Conservation (phyloP, 2,113 vertebrate species). For the Heptranchias perlo region DNA sequence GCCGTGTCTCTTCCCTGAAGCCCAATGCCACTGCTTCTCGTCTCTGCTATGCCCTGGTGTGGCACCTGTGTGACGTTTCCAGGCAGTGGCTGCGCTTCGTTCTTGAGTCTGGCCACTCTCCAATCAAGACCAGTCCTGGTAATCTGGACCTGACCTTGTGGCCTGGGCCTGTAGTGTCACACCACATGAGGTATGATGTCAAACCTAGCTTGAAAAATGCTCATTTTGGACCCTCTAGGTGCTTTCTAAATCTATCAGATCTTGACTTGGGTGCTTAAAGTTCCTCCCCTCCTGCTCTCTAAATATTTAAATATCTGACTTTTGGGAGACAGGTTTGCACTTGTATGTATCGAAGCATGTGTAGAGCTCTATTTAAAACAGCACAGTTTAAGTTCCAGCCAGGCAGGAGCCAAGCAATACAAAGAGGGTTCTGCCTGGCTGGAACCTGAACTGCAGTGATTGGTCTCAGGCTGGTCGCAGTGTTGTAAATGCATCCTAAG, state of each 20-base stretch:
- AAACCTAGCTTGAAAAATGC: background rate
- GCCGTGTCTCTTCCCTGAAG: background rate
- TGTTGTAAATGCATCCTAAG: background rate
- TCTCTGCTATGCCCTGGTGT: background rate
- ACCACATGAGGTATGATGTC: background rate
- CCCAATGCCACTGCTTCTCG: background rate
- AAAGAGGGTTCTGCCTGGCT: background rate
- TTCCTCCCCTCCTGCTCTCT: background rate
- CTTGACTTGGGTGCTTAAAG: background rate
- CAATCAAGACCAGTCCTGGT: background rate
- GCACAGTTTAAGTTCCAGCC: background rate
- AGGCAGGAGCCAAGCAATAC: constrained; percentile 4
- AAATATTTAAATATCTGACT: background rate
- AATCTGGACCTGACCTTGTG: background rate
- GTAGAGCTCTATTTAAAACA: background rate
- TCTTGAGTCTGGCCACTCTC: background rate
- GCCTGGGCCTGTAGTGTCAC: background rate
- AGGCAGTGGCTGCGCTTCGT: background rate
- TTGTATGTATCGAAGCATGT: background rate
- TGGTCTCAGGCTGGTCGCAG: background rate
- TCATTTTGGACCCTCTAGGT: background rate
- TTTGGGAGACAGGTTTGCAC: background rate
- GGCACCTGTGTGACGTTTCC: background rate
- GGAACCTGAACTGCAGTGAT: background rate
- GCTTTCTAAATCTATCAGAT: background rate